phyloP scores from a whole-genome alignment of 1,140 invertebrate genomes.

The Cheumatopsyche charites region DNA sequence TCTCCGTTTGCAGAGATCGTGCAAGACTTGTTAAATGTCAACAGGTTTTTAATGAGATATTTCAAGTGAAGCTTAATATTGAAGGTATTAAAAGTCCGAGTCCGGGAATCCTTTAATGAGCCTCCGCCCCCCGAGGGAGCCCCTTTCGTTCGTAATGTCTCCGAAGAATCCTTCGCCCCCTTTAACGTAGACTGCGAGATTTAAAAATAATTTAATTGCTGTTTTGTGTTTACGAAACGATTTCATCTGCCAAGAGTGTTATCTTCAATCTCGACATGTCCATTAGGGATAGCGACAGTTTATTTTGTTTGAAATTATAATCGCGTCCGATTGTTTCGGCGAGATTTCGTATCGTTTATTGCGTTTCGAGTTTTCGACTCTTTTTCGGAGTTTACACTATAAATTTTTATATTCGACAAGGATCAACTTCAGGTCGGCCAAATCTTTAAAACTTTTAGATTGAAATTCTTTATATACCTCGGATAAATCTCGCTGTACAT shows the following conservation, averaged over 20 bases:
- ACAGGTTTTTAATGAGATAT: conserved; percentile 45
- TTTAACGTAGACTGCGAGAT: background rate
- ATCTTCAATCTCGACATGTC: conserved; percentile 30
- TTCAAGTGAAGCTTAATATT: conserved; percentile 41
- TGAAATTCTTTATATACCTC: conserved; percentile 26
- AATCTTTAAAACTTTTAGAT: conserved; percentile 28
- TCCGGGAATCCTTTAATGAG: conserved; percentile 40
- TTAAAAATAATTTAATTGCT: conserved; percentile 32
- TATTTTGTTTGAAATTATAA: no score
- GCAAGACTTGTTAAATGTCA: conserved; percentile 40
- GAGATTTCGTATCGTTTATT: no score
- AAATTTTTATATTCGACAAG: conserved; percentile 18
- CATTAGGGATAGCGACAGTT: conserved; percentile 2
- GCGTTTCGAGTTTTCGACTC: no score
- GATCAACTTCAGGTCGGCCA: conserved; percentile 15
- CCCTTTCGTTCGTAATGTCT: background rate
- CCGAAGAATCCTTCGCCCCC: background rate
- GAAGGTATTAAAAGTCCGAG: conserved; percentile 37
- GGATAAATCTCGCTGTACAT: conserved; percentile 6
- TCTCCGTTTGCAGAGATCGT: conserved; percentile 38
- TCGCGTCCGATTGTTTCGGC: no score
- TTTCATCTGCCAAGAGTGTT: conserved; percentile 28
- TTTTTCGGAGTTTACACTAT: conserved; percentile 15
- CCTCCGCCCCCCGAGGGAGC: background rate
- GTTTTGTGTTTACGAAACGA: conserved; percentile 35